These are phyloP conservation scores for Squalus acanthias DNA, from an alignment of 2,797 vertebrate species.

Conservation along the genomic window DNA sequence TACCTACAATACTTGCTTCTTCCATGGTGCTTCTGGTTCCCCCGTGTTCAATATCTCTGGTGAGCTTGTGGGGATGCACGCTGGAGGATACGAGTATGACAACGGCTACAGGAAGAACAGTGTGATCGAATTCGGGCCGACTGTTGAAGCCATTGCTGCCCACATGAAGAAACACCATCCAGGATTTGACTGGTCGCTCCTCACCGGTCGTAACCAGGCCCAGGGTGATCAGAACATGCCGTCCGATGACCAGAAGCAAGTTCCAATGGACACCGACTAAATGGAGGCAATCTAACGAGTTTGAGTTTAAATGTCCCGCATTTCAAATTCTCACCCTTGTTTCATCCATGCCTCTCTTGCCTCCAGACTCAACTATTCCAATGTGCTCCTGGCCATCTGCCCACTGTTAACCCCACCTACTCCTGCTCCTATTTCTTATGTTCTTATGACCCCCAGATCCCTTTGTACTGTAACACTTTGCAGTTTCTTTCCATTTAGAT, in stretches of 20 bases:
- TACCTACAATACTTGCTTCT: slow-evolving; percentile 50
- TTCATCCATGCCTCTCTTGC: neutral
- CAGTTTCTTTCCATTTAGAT: too few species aligned
- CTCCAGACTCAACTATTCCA: neutral
- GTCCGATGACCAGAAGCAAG: neutral
- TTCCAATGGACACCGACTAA: neutral
- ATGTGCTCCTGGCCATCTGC: neutral
- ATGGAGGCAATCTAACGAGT: neutral
- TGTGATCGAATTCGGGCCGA: slow-evolving; percentile 43
- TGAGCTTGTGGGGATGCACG: slow-evolving; percentile 49
- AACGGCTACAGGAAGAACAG: rapidly evolving
- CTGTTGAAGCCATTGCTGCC: slow-evolving; percentile 33
- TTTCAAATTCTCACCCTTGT: neutral
- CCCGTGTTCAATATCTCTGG: slow-evolving; percentile 47
- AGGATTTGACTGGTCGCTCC: neutral
- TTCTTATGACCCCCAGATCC: neutral
- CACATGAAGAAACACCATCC: slow-evolving; percentile 36
- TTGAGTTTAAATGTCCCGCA: neutral
- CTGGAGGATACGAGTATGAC: neutral
- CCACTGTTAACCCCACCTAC: too few species aligned
- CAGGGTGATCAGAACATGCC: neutral
- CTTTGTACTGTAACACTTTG: too few species aligned
- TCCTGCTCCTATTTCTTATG: neutral
- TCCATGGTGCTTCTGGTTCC: slow-evolving; percentile 52
- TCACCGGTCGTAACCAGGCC: neutral